Evolutionary conservation across 2,113 vertebrate species (phyloP).

Genomic region (Perca flavescens): DNA sequence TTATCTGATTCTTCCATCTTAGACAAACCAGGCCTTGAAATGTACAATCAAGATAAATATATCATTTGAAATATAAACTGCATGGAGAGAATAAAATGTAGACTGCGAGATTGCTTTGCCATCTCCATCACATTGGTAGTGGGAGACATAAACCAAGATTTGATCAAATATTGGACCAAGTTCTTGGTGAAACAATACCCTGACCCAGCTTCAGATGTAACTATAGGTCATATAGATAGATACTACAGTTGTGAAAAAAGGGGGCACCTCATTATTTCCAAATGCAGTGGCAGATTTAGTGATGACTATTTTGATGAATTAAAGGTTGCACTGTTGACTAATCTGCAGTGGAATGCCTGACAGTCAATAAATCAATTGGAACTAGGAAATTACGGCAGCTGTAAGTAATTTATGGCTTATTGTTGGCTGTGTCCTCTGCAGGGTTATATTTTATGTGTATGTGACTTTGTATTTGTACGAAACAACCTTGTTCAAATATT

Average conservation of each 20-base stretch:
- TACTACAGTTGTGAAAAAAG: not conserved
- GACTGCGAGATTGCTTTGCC: slow-evolving; percentile 6
- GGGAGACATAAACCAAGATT: not conserved
- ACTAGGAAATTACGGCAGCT: slow-evolving; percentile 1
- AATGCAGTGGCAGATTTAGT: slow-evolving; percentile 23
- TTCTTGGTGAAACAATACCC: not conserved
- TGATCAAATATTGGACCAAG: not conserved
- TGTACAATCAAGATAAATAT: not conserved
- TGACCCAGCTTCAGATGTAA: not conserved
- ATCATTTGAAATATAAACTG: not conserved
- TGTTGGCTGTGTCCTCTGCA: slow-evolving; percentile 47
- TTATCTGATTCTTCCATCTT: not conserved
- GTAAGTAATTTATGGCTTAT: slow-evolving; percentile 48
- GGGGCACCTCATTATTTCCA: slow-evolving; percentile 22
- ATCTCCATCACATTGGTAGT: not conserved
- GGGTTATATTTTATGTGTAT: slow-evolving; percentile 55
- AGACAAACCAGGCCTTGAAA: not conserved
- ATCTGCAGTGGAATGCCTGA: slow-evolving; percentile 9
- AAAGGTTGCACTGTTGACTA: slow-evolving; percentile 47
- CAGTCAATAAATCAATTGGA: slow-evolving; percentile 45
- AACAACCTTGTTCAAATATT: slow-evolving; percentile 74
- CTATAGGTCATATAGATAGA: not conserved
- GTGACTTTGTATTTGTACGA: slow-evolving; percentile 57
- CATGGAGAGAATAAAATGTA: not conserved
- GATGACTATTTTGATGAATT: slow-evolving; percentile 10